Conservation (phyloP, 2,797 vertebrate genomes). For the Gallirallus australis region DNA sequence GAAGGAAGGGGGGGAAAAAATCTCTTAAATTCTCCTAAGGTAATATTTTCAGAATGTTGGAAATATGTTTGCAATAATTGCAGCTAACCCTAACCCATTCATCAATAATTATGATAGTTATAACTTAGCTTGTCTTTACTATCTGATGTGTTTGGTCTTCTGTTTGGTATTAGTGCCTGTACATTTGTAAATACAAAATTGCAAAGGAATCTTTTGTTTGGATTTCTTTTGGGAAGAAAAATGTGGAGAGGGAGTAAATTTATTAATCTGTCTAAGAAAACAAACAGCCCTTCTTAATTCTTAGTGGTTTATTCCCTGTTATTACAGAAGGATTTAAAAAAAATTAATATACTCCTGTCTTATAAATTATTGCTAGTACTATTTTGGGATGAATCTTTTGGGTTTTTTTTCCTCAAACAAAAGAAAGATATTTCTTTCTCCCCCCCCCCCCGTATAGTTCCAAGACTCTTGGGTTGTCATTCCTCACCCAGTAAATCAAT, state of each 20-base stretch:
- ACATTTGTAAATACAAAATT: background rate
- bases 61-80: background rate
- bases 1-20: background rate
- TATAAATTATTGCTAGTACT: background rate
- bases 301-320: background rate
- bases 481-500: constrained; percentile 50
- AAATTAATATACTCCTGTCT: background rate
- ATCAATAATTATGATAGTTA: background rate
- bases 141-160: background rate
- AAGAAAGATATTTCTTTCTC: background rate
- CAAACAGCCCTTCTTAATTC: background rate
- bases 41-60: background rate
- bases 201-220: background rate
- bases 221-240: background rate
- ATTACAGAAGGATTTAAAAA: background rate
- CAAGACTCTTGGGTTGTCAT: background rate
- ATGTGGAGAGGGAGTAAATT: background rate
- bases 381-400: background rate
- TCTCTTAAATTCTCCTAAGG: background rate
- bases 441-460: background rate
- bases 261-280: background rate
- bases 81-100: background rate
- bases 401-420: background rate
- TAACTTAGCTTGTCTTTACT: background rate
- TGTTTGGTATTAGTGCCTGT: background rate